Evolutionary conservation across 1,140 invertebrate genomes (phyloP).

Genomic region (Coptotermes formosanus): DNA sequence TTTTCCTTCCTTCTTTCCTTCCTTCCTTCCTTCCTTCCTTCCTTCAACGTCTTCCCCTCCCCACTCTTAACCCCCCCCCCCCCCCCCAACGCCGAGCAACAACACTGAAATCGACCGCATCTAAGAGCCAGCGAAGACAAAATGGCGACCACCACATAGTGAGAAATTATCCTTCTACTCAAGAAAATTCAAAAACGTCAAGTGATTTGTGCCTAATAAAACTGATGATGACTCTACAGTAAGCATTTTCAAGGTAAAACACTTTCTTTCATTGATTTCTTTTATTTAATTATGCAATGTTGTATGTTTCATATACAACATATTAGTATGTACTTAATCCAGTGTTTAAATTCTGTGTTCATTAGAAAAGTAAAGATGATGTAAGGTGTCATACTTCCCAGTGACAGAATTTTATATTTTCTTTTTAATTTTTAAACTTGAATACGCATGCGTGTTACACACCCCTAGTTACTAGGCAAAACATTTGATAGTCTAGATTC

Average conservation of each 20-base stretch:
- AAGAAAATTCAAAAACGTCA: background rate
- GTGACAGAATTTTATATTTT: too few relatives aligned
- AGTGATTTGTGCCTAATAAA: background rate
- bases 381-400: too few relatives aligned
- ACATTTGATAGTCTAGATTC: too few relatives aligned
- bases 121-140: background rate
- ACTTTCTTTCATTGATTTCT: background rate
- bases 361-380: too few relatives aligned
- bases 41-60: background rate
- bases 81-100: background rate
- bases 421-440: too few relatives aligned
- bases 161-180: background rate
- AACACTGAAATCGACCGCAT: slow-evolving; percentile 7
- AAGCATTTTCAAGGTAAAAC: background rate
- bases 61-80: background rate
- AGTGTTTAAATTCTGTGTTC: too few relatives aligned
- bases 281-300: background rate
- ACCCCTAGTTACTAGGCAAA: too few relatives aligned
- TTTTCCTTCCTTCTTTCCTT: background rate
- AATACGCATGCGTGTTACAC: too few relatives aligned
- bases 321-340: too few relatives aligned
- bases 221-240: background rate
- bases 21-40: background rate
- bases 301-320: too few relatives aligned
- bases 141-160: background rate